A percentile compares a stretch with the other conserved stretches of the same genome.
Evolutionary conservation across 1,140 invertebrate species (phyloP).

Genomic region (Papilio helenus): DNA sequence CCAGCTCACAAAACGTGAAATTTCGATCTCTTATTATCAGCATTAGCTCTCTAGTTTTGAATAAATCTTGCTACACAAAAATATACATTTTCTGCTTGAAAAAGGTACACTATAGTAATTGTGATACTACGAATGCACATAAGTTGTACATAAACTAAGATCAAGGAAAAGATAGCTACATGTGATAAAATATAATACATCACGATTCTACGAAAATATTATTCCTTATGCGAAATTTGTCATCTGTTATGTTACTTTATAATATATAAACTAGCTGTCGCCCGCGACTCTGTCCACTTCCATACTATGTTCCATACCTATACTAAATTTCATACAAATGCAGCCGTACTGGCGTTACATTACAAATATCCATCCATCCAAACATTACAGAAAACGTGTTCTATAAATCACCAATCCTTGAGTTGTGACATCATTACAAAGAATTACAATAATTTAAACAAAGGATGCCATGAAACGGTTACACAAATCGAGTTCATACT

Average conservation of each 20-base stretch:
- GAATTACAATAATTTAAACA: too few relatives aligned
- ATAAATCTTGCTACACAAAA: too few relatives aligned
- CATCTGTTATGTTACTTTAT: background rate
- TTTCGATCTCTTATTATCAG: background rate
- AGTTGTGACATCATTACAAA: too few relatives aligned
- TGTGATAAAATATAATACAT: background rate
- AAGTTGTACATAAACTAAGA: background rate
- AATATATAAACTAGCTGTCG: too few relatives aligned
- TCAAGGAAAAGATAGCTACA: background rate
- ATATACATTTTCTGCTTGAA: background rate
- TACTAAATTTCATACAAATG: too few relatives aligned
- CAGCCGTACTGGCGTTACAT: too few relatives aligned
- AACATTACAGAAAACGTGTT: too few relatives aligned
- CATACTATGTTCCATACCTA: too few relatives aligned
- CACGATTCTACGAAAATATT: conserved; percentile 18
- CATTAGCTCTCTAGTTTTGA: background rate
- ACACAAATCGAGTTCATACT: background rate
- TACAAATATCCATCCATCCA: too few relatives aligned
- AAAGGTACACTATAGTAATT: background rate
- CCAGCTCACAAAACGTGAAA: too few relatives aligned
- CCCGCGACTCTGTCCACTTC: too few relatives aligned
- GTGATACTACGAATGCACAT: background rate
- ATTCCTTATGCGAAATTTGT: background rate
- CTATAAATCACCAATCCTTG: too few relatives aligned
- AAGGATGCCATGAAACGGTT: background rate